A percentile compares a stretch with the other conserved stretches of the same genome.
Evolutionary conservation across 2,797 vertebrate species (phyloP).

Genomic region (Sylvilagus floridanus): DNA sequence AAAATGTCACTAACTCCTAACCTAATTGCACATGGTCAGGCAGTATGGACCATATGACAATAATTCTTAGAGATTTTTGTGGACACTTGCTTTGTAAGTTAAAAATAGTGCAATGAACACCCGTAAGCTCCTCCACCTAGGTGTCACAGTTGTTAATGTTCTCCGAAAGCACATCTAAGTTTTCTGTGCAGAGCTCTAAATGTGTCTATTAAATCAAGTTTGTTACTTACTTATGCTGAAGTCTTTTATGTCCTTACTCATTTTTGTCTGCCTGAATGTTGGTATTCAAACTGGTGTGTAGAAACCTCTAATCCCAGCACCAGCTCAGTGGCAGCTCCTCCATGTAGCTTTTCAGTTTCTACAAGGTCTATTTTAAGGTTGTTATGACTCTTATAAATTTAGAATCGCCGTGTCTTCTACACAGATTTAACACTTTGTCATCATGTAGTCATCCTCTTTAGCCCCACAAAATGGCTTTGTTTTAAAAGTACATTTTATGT

Average conservation of each 20-base stretch:
- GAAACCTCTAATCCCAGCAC: background rate
- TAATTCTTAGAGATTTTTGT: background rate
- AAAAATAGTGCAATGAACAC: background rate
- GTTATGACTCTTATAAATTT: conserved; percentile 10
- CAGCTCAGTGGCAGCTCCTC: background rate
- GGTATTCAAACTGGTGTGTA: background rate
- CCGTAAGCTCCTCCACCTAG: background rate
- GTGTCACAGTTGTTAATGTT: background rate
- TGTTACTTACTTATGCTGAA: background rate
- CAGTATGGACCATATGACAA: background rate
- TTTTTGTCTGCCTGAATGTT: background rate
- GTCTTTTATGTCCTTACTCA: background rate
- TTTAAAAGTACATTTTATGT: conserved; percentile 13
- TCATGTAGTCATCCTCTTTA: background rate
- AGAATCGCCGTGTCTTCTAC: background rate
- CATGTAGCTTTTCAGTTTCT: background rate
- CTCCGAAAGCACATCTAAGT: background rate
- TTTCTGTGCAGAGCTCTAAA: background rate
- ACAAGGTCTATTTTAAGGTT: background rate
- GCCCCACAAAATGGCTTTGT: background rate
- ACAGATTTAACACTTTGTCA: background rate
- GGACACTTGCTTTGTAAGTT: background rate
- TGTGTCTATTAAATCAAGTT: background rate
- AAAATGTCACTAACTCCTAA: conserved; percentile 19
- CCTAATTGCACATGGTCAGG: background rate